Evolutionary conservation across 2,888 invertebrate species (phyloP).

Genomic region (Sphinx pinastri): DNA sequence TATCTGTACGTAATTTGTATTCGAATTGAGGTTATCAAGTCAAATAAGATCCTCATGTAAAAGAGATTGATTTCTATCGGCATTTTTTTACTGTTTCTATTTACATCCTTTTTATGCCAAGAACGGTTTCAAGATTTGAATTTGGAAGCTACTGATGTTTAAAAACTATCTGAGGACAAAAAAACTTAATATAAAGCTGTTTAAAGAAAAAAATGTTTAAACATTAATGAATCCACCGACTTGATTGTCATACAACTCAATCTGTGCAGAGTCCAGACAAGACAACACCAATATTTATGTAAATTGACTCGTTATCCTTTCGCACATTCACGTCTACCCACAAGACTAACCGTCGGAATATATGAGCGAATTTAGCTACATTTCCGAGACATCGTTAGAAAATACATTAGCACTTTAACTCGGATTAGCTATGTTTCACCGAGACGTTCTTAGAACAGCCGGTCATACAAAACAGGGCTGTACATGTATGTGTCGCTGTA

Average conservation of each 20-base stretch:
- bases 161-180: neutral
- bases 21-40: neutral
- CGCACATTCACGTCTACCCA: constrained; percentile 33
- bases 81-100: neutral
- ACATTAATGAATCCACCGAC: neutral
- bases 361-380: constrained; percentile 29
- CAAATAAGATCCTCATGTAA: neutral
- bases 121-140: neutral
- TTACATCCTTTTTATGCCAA: neutral
- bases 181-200: too few species aligned
- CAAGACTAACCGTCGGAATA: constrained; percentile 35
- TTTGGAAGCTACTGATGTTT: neutral
- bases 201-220: too few species aligned
- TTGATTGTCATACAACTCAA: neutral
- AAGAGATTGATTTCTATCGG: neutral
- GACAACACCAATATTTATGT: constrained; percentile 35
- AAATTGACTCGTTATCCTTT: constrained; percentile 33
- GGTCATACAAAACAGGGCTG: constrained; percentile 11
- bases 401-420: constrained; percentile 22
- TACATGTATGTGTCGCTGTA: neutral
- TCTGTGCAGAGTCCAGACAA: neutral
- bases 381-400: constrained; percentile 7
- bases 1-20: constrained; percentile 8
- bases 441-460: constrained; percentile 14
- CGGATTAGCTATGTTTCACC: constrained; percentile 24